Evolutionary conservation across 1,140 invertebrate genomes (phyloP).

Genomic region (Hestina assimilis): DNA sequence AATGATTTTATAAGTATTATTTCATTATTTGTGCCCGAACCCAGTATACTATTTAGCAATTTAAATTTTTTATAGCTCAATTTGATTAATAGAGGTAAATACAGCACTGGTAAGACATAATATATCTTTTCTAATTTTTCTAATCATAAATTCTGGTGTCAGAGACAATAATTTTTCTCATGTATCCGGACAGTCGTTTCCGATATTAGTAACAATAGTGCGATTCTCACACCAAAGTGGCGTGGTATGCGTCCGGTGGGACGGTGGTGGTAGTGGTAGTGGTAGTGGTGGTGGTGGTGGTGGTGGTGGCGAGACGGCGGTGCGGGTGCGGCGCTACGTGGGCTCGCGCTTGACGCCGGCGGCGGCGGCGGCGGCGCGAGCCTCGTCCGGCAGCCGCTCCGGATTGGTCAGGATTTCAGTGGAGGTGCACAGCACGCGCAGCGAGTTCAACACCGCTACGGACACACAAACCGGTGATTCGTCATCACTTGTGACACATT

Average conservation of each 20-base stretch:
- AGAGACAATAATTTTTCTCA: no score
- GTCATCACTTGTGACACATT: background rate
- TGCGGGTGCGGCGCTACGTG: constrained; percentile 40
- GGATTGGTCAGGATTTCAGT: constrained; percentile 96
- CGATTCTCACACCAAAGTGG: background rate
- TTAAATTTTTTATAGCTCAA: no score
- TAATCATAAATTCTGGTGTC: no score
- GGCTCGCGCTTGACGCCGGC: constrained; percentile 67
- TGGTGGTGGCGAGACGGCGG: background rate
- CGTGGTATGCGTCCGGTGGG: background rate
- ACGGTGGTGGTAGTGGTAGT: background rate
- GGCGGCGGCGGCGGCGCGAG: constrained; percentile 80
- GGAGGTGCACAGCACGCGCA: constrained; percentile 92
- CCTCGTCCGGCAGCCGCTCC: constrained; percentile 91
- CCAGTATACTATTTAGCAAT: no score
- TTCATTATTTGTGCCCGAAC: no score
- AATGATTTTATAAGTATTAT: no score
- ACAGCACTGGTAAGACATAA: no score
- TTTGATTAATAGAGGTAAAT: no score
- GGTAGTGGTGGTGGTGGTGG: background rate
- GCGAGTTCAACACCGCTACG: constrained; percentile 93
- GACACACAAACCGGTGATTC: background rate
- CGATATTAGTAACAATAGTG: no score
- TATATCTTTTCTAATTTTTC: no score
- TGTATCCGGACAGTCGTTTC: no score